Evolutionary conservation across 2,113 vertebrate species (phyloP).

Genomic region (Agelaius phoeniceus): DNA sequence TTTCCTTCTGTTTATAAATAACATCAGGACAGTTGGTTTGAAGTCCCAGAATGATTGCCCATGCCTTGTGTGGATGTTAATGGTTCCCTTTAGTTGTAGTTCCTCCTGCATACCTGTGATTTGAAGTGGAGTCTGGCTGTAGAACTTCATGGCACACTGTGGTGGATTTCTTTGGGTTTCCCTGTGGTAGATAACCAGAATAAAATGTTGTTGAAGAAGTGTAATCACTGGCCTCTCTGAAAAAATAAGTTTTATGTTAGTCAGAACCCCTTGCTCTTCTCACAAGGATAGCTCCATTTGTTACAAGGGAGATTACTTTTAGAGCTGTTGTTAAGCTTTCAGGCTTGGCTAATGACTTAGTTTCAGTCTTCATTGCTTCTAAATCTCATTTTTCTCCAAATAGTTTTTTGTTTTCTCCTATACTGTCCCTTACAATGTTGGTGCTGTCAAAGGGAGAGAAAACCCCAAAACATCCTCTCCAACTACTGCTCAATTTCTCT

Average conservation of each 20-base stretch:
- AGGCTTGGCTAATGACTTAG: not conserved
- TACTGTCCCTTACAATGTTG: not conserved
- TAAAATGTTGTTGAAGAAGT: not conserved
- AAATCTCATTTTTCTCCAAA: not conserved
- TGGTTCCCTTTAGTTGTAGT: not conserved
- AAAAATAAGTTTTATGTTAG: not conserved
- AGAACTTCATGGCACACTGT: not conserved
- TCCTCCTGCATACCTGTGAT: not conserved
- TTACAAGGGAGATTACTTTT: not conserved
- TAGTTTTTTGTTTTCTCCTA: not conserved
- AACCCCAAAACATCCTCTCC: not conserved
- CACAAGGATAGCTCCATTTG: not conserved
- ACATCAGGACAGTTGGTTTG: not conserved
- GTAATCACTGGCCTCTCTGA: not conserved
- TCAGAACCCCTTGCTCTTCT: not conserved
- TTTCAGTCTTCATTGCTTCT: not conserved
- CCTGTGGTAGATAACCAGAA: not conserved
- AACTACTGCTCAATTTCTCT: not conserved
- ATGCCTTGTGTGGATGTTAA: not conserved
- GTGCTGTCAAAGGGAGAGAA: not conserved
- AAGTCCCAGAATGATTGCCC: not conserved
- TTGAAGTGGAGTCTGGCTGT: not conserved
- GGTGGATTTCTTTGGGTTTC: not conserved
- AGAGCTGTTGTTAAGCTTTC: not conserved
- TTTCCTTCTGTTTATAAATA: not conserved